Base-by-base conservation (phyloP, 1,140 invertebrate species). In the Hesperophylax magnus region DNA sequence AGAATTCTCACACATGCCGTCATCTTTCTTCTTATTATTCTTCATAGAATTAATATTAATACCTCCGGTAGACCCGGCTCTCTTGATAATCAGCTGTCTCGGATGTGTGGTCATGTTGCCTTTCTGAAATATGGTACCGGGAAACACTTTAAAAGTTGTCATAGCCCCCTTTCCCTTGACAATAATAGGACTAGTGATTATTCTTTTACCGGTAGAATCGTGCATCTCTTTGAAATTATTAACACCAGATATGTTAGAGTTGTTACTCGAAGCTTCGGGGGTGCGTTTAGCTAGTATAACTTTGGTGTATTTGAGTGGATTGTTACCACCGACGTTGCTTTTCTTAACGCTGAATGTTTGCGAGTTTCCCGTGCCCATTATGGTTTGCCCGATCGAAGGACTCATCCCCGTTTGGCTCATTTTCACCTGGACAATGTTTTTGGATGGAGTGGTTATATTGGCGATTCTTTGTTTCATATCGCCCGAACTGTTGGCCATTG, bases 151-250 rank as follows among this genome's bases (percentile, higher is more conserved):
- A 39, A 80, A 77, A 11, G 80, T 77, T 0, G 82, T 53, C 34
- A 81, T 61, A 1, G 82, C 18, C 2, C 75, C 82, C 65, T 81
- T 84, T 17, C 80, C 80, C 74, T 81, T 84, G 3, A 84, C 80
- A 5, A 81, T 76, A 9, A 84, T 84, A 15, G 82, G 82, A 31
- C 78, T 84, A 20, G 15, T 79, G 8, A 65, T 75, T 4, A 81
- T 31, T 20, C 54, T 75, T 18, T 58, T 54, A 17, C 54, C 71
- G 2, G 71, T 14, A 54, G 67, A n/a, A 18, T 75, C 71, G 17
- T 22, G 20, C 18, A 24, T 15, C 7, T 58, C 53, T 56, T 20
- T 27, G 9, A 52, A 60, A 77, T 77, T 77, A 47, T 47, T 11
- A 47, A 47, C 11, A 8, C 39, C 11, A 3, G 18, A 9, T 9